Percentiles rank a stretch among this genome's conserved stretches.
phyloP scores from a whole-genome alignment of 2,113 vertebrate genomes.

The Petroica traversi region DNA sequence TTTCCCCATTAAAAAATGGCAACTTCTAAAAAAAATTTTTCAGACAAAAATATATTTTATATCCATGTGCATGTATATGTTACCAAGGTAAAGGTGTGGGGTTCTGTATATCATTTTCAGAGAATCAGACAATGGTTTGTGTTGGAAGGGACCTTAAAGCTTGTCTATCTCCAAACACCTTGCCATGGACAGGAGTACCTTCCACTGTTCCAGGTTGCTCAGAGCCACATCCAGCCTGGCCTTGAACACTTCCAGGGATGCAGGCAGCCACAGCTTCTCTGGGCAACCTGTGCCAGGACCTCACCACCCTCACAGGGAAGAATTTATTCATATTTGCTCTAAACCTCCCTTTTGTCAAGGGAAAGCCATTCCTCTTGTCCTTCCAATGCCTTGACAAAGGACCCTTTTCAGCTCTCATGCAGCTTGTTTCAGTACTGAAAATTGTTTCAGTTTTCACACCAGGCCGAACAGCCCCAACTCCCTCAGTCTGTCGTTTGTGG shows the following conservation, averaged over 20 bases:
- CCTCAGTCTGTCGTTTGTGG: neutral
- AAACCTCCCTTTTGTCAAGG: neutral
- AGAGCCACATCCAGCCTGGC: accelerated
- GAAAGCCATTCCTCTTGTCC: neutral
- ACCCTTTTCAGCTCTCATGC: too few species aligned
- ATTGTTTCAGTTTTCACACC: neutral
- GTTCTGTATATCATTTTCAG: neutral
- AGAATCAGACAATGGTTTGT: neutral
- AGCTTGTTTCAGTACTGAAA: neutral
- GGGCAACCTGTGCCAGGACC: neutral
- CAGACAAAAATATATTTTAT: neutral
- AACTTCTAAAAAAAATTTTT: neutral
- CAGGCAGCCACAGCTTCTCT: neutral
- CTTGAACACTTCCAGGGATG: neutral
- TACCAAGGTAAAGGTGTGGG: neutral
- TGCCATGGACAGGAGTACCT: neutral
- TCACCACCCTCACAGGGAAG: accelerated
- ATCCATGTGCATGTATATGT: too few species aligned
- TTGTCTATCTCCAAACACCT: accelerated
- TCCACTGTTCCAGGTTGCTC: accelerated
- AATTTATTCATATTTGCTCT: neutral
- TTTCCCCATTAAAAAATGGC: neutral
- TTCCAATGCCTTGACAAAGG: neutral
- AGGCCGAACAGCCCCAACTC: neutral
- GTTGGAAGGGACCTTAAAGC: neutral